Percentiles rank a stretch among this genome's conserved stretches.
Conservation (phyloP, 2,113 vertebrate genomes). For the Tetrax tetrax region DNA sequence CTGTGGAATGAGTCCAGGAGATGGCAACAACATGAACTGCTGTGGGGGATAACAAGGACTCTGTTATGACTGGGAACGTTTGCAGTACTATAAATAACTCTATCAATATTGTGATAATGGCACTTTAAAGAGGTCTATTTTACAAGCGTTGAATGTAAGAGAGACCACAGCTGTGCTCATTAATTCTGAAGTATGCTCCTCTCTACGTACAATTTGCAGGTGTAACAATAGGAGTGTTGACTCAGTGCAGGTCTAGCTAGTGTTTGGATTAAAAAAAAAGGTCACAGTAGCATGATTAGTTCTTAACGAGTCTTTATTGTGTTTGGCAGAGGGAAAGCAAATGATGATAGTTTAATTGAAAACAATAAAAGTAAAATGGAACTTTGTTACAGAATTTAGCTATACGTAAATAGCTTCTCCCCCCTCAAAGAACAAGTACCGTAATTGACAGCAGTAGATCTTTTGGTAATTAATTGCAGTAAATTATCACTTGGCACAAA, state of each 20-base stretch:
- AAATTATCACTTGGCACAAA: constrained; percentile 87
- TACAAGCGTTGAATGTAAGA: constrained; percentile 79
- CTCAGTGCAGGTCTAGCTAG: constrained; percentile 72
- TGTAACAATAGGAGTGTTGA: constrained; percentile 80
- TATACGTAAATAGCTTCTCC: constrained; percentile 72
- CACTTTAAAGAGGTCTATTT: constrained; percentile 83
- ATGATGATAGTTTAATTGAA: constrained; percentile 80
- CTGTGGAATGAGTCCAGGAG: constrained; percentile 79
- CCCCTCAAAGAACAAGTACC: constrained; percentile 66
- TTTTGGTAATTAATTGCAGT: constrained; percentile 85
- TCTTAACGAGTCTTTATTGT: constrained; percentile 76
- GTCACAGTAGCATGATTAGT: constrained; percentile 75
- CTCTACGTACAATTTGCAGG: constrained; percentile 76
- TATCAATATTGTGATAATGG: constrained; percentile 87
- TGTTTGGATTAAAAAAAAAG: constrained; percentile 75
- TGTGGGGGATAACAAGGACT: constrained; percentile 76
- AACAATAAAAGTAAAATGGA: constrained; percentile 75
- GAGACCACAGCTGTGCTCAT: constrained; percentile 84
- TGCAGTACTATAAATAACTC: constrained; percentile 83
- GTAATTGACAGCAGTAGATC: constrained; percentile 83
- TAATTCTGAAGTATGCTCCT: constrained; percentile 81
- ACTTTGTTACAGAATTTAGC: constrained; percentile 74
- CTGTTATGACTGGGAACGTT: constrained; percentile 81
- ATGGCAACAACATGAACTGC: constrained; percentile 69
- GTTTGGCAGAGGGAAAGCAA: constrained; percentile 77